Conservation (phyloP, 2,113 vertebrate species). For the Merops nubicus region DNA sequence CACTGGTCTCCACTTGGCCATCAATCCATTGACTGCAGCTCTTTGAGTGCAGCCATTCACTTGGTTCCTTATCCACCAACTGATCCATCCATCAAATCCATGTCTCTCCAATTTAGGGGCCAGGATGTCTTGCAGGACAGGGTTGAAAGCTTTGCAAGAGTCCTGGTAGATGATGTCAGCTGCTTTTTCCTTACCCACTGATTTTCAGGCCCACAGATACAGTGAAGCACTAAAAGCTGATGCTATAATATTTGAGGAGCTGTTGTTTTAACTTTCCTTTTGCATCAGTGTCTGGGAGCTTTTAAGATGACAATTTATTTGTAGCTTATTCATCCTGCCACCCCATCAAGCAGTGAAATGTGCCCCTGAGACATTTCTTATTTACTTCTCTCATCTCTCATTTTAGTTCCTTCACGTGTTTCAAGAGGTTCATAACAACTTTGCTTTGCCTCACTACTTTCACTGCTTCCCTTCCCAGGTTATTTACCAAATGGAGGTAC, state of each 20-base stretch:
- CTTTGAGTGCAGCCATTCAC: too few relatives aligned
- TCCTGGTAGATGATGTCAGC: too few relatives aligned
- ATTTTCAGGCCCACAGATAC: neutral
- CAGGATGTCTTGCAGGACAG: rapidly evolving
- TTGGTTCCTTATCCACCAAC: too few relatives aligned
- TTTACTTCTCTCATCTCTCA: neutral
- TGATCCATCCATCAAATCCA: too few relatives aligned
- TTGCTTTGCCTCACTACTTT: neutral
- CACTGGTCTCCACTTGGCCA: too few relatives aligned
- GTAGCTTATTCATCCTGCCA: neutral
- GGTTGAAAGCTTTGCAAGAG: too few relatives aligned
- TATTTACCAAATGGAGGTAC: neutral
- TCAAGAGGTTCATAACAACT: neutral
- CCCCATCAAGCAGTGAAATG: neutral
- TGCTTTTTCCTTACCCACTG: too few relatives aligned
- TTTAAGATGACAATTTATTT: neutral
- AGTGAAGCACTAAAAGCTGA: neutral
- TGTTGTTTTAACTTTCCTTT: neutral
- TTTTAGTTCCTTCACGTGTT: neutral
- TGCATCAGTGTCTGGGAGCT: neutral
- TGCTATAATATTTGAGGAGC: neutral
- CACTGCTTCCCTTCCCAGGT: neutral
- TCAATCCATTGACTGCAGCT: too few relatives aligned
- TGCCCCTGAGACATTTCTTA: neutral
- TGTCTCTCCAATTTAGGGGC: too few relatives aligned